Conservation (phyloP, 2,113 vertebrate species). For the Brachyistius frenatus region DNA sequence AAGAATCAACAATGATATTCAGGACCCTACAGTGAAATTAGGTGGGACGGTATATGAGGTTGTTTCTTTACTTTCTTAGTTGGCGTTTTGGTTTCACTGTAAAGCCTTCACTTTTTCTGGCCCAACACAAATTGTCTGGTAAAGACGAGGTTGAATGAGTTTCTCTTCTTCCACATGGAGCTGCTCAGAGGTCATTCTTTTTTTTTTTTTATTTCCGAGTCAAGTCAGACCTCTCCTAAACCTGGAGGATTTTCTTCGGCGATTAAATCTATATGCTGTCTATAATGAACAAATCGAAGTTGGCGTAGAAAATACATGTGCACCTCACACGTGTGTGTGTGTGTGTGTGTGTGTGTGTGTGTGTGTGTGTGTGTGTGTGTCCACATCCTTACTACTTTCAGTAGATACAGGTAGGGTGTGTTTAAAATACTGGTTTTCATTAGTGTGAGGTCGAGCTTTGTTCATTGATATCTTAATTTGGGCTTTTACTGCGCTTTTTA, state of each 20-base stretch:
- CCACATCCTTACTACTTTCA: too few species aligned
- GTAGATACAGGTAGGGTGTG: too few species aligned
- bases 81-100: constrained; percentile 66
- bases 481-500: too few species aligned
- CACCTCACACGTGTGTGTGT: not conserved
- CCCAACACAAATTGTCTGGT: constrained; percentile 20
- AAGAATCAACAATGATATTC: constrained; percentile 55
- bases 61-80: constrained; percentile 56
- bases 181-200: not conserved
- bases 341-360: too few species aligned
- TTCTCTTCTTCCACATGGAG: not conserved
- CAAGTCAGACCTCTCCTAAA: constrained; percentile 5
- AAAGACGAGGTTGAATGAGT: not conserved
- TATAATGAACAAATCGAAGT: constrained; percentile 7
- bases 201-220: constrained; percentile 1
- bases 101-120: constrained; percentile 43
- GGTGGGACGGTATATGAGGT: constrained; percentile 47
- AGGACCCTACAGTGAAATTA: constrained; percentile 49
- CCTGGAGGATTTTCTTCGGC: constrained; percentile 14
- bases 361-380: too few species aligned
- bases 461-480: too few species aligned
- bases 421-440: too few species aligned
- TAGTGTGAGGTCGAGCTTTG: too few species aligned
- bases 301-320: constrained; percentile 1
- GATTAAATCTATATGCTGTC: constrained; percentile 12